Percentiles rank a stretch among this genome's conserved stretches.
Evolutionary conservation across 2,888 invertebrate genomes (phyloP).

Genomic region (Physocephala rufipes): DNA sequence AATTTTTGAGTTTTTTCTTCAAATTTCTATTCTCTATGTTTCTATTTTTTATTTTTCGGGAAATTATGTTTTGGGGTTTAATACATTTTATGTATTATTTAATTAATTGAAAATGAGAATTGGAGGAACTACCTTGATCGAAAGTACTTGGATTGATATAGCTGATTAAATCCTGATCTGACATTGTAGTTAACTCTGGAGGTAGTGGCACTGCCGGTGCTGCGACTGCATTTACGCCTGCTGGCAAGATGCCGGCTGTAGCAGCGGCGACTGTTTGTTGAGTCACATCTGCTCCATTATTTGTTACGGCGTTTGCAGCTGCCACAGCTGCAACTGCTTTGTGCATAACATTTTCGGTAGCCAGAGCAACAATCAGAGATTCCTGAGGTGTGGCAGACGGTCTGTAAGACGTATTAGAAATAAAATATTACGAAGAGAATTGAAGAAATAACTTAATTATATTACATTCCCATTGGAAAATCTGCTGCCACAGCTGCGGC

Average conservation of each 20-base stretch:
- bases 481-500: slow-evolving; percentile 43
- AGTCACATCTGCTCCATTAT: slow-evolving; percentile 57
- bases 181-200: slow-evolving; percentile 82
- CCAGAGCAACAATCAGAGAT: slow-evolving; percentile 65
- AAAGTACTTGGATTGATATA: slow-evolving; percentile 91
- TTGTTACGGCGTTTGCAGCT: slow-evolving; percentile 58
- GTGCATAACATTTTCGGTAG: slow-evolving; percentile 60
- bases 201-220: slow-evolving; percentile 64
- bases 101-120: too few species aligned
- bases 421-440: not conserved
- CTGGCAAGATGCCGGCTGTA: slow-evolving; percentile 52
- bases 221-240: slow-evolving; percentile 58
- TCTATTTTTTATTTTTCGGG: too few species aligned
- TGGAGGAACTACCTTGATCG: slow-evolving; percentile 73
- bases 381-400: slow-evolving; percentile 59
- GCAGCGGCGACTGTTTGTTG: slow-evolving; percentile 52
- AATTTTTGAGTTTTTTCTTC: too few species aligned
- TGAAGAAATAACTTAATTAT: slow-evolving; percentile 12
- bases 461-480: slow-evolving; percentile 51
- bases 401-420: slow-evolving; percentile 41
- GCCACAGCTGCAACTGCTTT: slow-evolving; percentile 61
- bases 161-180: slow-evolving; percentile 86
- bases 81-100: too few species aligned
- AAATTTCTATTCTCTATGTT: too few species aligned
- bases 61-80: too few species aligned